Evolutionary conservation across 30 jellyfish, hydroid and myxozoan genomes (phyloP).

Genomic region (Cassiopea andromeda): DNA sequence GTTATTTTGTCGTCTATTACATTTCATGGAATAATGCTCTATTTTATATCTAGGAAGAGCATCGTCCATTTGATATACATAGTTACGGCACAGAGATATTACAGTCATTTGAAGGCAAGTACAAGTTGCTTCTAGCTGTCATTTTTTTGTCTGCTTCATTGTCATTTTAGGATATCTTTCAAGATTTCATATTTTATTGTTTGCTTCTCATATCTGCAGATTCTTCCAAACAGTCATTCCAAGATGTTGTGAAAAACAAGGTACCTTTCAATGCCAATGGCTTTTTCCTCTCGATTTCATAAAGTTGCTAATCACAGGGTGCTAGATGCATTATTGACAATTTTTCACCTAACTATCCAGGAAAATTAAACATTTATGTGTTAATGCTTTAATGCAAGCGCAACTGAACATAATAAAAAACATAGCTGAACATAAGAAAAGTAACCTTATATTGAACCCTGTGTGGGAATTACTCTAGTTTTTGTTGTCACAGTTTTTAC

Average conservation of each 20-base stretch:
- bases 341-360: too few relatives aligned
- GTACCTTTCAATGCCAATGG: not conserved
- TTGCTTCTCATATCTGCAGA: not conserved
- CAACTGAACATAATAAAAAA: too few relatives aligned
- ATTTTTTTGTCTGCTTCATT: not conserved
- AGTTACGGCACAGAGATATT: slow-evolving; percentile 44
- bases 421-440: too few relatives aligned
- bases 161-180: not conserved
- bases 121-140: not conserved
- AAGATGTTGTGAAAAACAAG: slow-evolving; percentile 33
- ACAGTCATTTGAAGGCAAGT: slow-evolving; percentile 35
- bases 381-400: too few relatives aligned
- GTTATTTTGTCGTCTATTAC: not conserved
- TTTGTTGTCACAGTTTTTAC: too few relatives aligned
- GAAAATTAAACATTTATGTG: too few relatives aligned
- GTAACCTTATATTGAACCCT: too few relatives aligned
- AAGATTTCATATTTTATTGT: not conserved
- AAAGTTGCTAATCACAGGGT: too few relatives aligned
- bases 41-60: slow-evolving; percentile 26
- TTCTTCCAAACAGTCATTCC: slow-evolving; percentile 8
- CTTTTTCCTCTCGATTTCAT: not conserved
- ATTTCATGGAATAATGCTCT: not conserved
- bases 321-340: too few relatives aligned
- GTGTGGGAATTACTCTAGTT: too few relatives aligned
- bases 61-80: slow-evolving; percentile 49